Evolutionary conservation across 2,888 invertebrate genomes (phyloP).

Genomic region (Mechanitis mazaeus): DNA sequence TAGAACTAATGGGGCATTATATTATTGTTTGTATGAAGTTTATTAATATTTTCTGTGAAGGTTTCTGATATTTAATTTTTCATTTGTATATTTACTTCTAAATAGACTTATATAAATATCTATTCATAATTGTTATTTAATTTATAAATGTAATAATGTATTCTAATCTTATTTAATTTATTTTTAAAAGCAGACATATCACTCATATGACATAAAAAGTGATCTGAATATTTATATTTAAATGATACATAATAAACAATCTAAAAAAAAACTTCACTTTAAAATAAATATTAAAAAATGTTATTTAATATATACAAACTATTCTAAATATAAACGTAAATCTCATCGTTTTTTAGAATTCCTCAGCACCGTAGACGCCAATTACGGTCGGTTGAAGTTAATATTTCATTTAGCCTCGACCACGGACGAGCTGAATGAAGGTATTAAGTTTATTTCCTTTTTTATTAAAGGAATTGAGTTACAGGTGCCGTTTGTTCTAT

Average conservation of each 20-base stretch:
- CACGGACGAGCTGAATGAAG: constrained; percentile 8
- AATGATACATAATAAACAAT: too few relatives aligned
- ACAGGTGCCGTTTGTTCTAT: constrained; percentile 6
- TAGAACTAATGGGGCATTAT: not conserved
- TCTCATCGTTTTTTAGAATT: constrained; percentile 7
- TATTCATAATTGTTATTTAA: too few relatives aligned
- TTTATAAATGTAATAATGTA: too few relatives aligned
- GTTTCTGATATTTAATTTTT: not conserved
- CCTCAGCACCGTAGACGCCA: constrained; percentile 14
- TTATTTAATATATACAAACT: not conserved
- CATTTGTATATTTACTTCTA: too few relatives aligned
- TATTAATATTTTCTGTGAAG: constrained; percentile 1
- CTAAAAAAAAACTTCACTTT: too few relatives aligned
- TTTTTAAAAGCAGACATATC: too few relatives aligned
- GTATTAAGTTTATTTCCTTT: constrained; percentile 12
- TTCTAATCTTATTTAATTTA: too few relatives aligned
- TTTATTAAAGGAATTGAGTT: constrained; percentile 2
- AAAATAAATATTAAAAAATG: too few relatives aligned
- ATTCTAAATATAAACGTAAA: constrained; percentile 3
- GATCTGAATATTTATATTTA: too few relatives aligned
- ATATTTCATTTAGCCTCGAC: constrained; percentile 32
- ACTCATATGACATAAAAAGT: too few relatives aligned
- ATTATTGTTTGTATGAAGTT: constrained; percentile 7
- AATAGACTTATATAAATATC: too few relatives aligned
- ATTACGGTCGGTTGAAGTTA: constrained; percentile 31